phyloP scores from a whole-genome alignment of 2,888 invertebrate species.

The Gastracanthus pulcherrimus region DNA sequence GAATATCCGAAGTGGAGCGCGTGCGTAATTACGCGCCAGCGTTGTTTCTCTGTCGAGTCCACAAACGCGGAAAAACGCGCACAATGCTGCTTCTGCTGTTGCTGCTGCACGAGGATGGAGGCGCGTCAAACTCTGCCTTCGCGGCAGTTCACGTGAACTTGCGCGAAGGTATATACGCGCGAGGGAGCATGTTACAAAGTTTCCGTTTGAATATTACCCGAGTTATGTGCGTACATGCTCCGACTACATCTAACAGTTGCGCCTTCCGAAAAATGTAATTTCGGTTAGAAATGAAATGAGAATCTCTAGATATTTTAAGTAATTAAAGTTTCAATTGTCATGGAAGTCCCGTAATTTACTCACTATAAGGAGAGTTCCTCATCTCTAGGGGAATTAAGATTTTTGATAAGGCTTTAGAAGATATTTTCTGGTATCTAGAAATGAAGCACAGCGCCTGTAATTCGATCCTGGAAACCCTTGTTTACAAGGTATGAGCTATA shows the following conservation, averaged over 20 bases:
- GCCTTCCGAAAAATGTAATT: neutral
- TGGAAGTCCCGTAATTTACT: too few relatives aligned
- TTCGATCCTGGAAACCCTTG: too few relatives aligned
- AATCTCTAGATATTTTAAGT: too few relatives aligned
- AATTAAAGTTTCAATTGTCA: too few relatives aligned
- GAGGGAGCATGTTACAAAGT: neutral
- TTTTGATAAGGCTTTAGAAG: too few relatives aligned
- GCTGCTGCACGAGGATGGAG: neutral
- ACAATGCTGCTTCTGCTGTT: neutral
- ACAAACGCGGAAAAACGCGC: too few relatives aligned
- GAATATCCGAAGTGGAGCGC: neutral
- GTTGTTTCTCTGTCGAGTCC: neutral
- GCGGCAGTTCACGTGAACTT: neutral
- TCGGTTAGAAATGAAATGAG: too few relatives aligned
- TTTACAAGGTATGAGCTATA: too few relatives aligned
- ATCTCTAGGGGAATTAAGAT: too few relatives aligned
- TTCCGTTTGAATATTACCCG: conserved; percentile 1
- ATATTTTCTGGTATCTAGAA: too few relatives aligned
- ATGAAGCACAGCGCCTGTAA: too few relatives aligned
- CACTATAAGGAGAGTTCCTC: too few relatives aligned
- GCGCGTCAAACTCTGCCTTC: neutral
- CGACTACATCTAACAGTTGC: neutral
- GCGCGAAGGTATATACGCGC: neutral
- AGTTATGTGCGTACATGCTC: neutral
- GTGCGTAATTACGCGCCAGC: neutral